Evolutionary conservation across 1,140 invertebrate species (phyloP).

Genomic region (Drosophila melanica): DNA sequence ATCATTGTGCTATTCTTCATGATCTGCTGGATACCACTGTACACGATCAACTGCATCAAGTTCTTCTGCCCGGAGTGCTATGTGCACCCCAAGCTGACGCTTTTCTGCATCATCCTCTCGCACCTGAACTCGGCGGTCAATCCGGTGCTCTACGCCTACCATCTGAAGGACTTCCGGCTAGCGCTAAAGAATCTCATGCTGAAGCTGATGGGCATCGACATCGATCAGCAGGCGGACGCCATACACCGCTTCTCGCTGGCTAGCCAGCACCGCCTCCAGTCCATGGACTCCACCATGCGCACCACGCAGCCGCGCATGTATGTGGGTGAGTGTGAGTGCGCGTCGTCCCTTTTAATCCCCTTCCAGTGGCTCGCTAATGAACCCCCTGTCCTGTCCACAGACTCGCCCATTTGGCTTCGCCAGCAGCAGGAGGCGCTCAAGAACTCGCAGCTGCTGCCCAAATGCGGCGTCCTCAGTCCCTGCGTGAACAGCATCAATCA

Average conservation of each 20-base stretch:
- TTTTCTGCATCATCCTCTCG: conserved; percentile 93
- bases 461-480: conserved; percentile 72
- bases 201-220: conserved; percentile 85
- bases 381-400: conserved; percentile 32
- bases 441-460: conserved; percentile 66
- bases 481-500: conserved; percentile 82
- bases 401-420: conserved; percentile 78
- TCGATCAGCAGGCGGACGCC: conserved; percentile 75
- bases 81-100: conserved; percentile 88
- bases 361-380: conserved; percentile 25
- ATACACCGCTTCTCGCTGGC: conserved; percentile 83
- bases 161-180: conserved; percentile 92
- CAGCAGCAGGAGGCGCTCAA: conserved; percentile 80
- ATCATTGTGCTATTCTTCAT: conserved; percentile 96
- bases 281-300: conserved; percentile 77
- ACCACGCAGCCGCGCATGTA: conserved; percentile 81
- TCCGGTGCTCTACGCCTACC: conserved; percentile 94
- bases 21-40: conserved; percentile 95
- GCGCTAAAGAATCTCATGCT: conserved; percentile 89
- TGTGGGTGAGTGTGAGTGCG: conserved; percentile 80
- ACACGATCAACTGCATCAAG: conserved; percentile 95
- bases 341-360: conserved; percentile 46
- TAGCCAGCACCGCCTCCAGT: conserved; percentile 80
- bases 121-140: conserved; percentile 95
- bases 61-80: conserved; percentile 90